Conservation (phyloP, 2,797 vertebrate species). For the Phataginus tetradactyla region DNA sequence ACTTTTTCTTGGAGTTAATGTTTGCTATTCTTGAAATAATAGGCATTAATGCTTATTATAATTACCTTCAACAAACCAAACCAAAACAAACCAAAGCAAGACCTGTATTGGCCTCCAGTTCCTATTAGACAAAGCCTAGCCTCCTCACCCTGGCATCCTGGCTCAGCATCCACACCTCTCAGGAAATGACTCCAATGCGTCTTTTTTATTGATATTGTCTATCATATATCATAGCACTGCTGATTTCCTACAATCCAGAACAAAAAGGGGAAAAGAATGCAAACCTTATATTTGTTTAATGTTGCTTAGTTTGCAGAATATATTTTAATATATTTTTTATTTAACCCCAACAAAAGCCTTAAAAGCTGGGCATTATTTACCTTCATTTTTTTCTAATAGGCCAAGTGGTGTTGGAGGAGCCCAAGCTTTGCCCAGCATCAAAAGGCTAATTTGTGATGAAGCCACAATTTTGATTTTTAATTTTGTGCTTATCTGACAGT, state of each 20-base stretch:
- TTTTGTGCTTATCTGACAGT: not conserved
- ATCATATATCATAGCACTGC: not conserved
- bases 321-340: not conserved
- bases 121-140: not conserved
- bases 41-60: not conserved
- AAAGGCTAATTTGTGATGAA: not conserved
- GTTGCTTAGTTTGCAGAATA: not conserved
- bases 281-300: not conserved
- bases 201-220: not conserved
- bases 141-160: not conserved
- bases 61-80: not conserved
- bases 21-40: not conserved
- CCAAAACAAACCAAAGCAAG: not conserved
- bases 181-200: not conserved
- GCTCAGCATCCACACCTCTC: not conserved
- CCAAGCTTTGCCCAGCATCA: not conserved
- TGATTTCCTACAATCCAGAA: not conserved
- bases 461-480: not conserved
- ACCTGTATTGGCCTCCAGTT: not conserved
- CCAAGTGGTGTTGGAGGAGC: not conserved
- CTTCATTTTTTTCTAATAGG: not conserved
- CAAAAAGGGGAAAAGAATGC: not conserved
- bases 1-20: not conserved
- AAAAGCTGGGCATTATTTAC: not conserved
- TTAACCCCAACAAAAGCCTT: not conserved